Conservation (phyloP, 1,140 invertebrate species). For the Rhynchophorus ferrugineus region DNA sequence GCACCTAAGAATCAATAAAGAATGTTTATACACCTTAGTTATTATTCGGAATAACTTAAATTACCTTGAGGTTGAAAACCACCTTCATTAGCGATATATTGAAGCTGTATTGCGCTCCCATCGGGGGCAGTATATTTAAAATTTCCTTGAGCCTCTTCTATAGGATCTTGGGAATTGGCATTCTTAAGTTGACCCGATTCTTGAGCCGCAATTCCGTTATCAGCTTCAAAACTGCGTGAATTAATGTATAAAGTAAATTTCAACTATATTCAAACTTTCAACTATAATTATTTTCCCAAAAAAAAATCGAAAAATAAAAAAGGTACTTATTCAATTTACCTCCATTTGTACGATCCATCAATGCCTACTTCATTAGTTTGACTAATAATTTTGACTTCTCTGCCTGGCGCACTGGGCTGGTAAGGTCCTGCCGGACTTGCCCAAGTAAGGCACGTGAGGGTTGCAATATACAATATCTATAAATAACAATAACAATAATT, state of each 20-base stretch:
- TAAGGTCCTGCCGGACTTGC: slow-evolving; percentile 2
- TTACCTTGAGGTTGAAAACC: slow-evolving; percentile 48
- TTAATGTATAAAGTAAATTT: too few species aligned
- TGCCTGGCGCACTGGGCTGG: slow-evolving; percentile 10
- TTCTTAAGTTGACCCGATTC: slow-evolving; percentile 55
- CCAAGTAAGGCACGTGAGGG: slow-evolving; percentile 4
- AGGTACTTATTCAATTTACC: too few species aligned
- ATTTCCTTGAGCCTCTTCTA: slow-evolving; percentile 34
- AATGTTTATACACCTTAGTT: background rate
- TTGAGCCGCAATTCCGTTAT: slow-evolving; percentile 54
- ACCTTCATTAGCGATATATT: slow-evolving; percentile 50
- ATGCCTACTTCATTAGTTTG: slow-evolving; percentile 42
- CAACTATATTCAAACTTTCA: too few species aligned
- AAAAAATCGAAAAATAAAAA: too few species aligned
- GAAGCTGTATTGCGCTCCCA: slow-evolving; percentile 43
- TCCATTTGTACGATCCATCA: slow-evolving; percentile 47
- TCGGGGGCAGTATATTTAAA: slow-evolving; percentile 48
- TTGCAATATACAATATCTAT: slow-evolving; percentile 6
- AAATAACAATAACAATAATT: background rate
- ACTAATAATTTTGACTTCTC: slow-evolving; percentile 42
- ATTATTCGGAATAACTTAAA: background rate
- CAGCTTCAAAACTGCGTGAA: slow-evolving; percentile 53
- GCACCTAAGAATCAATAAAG: slow-evolving; percentile 21
- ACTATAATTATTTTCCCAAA: too few species aligned
- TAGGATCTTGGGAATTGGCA: slow-evolving; percentile 29